Percentiles rank a stretch among this genome's conserved stretches.
Conservation (phyloP, 1,140 invertebrate genomes). For the Leguminivora glycinivorella region DNA sequence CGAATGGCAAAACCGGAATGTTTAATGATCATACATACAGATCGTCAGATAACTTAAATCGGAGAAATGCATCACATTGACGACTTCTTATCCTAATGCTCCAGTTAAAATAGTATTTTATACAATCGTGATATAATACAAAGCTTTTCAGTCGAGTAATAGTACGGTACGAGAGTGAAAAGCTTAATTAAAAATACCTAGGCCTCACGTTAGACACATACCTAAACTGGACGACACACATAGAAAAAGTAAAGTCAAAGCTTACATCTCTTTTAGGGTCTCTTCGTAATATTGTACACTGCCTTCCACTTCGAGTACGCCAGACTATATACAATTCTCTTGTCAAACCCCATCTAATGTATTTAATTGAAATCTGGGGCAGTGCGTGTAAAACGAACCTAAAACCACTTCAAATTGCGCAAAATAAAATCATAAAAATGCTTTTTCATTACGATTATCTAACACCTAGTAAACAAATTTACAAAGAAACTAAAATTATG, state of each 20-base stretch:
- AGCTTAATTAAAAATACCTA: not conserved
- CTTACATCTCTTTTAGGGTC: not conserved
- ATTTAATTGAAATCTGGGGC: not conserved
- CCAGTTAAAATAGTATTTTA: not conserved
- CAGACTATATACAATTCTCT: not conserved
- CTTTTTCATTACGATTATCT: not conserved
- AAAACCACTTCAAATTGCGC: not conserved
- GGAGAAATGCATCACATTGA: not conserved
- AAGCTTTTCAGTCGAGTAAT: too few relatives aligned
- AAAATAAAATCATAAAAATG: conserved; percentile 1
- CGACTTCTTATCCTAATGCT: not conserved
- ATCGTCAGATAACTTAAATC: not conserved
- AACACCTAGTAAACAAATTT: not conserved
- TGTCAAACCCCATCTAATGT: not conserved
- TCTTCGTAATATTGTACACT: not conserved
- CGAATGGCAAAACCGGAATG: too few relatives aligned
- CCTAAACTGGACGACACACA: not conserved
- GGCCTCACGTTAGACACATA: not conserved
- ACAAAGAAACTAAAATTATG: not conserved
- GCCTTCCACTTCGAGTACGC: not conserved
- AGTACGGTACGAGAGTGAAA: too few relatives aligned
- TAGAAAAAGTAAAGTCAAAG: not conserved
- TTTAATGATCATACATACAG: too few relatives aligned
- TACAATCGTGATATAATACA: not conserved
- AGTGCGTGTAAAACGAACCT: not conserved